Base-by-base conservation (phyloP, 2,113 vertebrate species). In the Myrmecophaga tridactyla region DNA sequence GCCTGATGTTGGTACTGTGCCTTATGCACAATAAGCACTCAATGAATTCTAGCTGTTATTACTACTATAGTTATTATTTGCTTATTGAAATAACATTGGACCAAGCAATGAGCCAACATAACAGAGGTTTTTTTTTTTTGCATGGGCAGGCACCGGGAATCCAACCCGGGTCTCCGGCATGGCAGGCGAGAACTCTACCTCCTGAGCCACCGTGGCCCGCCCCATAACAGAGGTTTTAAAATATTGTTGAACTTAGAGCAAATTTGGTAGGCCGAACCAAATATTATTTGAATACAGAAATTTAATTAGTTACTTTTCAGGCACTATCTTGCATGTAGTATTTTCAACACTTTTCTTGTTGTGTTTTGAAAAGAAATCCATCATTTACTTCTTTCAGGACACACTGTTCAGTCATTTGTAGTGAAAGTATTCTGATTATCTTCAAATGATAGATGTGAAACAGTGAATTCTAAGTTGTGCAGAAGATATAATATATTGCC, bases 401-500 rank as follows among this genome's bases (percentile, higher is more conserved):
- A 92, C 82, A 72, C 18, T 67, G 63, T 81, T 96, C 94, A 86
- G 90, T 93, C 85, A 94, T 94, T 96, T 95, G 67, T 78, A 60
- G 73, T 89, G 94, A 92, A 94, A 89, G 85, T 92, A 96, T 96
- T 70, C 92, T 96, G 96, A 97, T 97, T 97, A 96, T 94, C 82
- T 95, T 89, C 85, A 87, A 97, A 96, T 97, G 95, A 96, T 82
- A 96, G 90, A 97, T 96, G 82, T 80, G 88, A 92, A 89, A 86
- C 23, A 82, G 51, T 97, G 58, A 82, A 53, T 94, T 94, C 86
- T 92, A 97, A 85, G 85, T 84, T 75, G 85, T 63, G 36, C 82
- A 5, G 75, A 96, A 85, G 81, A 97, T 85, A 36, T 90, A 96
- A 90, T 51, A 60, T 12, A 2, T 56, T 63, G 69, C 81, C 27